Evolutionary conservation across 2,113 vertebrate genomes (phyloP).

Genomic region (Eidolon helvum): DNA sequence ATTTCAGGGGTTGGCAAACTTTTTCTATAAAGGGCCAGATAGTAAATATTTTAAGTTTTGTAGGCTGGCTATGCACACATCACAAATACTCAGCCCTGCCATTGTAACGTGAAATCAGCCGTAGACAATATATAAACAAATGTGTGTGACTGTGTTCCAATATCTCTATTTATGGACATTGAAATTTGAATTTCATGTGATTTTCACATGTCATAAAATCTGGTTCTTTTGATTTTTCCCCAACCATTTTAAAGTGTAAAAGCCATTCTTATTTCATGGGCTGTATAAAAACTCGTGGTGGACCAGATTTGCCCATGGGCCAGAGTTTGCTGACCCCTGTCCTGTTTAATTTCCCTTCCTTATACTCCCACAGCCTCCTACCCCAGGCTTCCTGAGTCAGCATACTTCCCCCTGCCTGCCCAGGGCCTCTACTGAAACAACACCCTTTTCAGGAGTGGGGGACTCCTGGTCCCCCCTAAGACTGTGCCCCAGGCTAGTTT

Average conservation of each 20-base stretch:
- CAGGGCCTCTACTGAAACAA: neutral
- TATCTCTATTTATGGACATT: constrained; percentile 25
- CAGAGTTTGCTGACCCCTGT: neutral
- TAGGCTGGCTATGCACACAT: neutral
- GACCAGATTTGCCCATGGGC: neutral
- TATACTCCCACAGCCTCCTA: neutral
- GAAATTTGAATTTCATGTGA: constrained; percentile 48
- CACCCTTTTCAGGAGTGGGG: neutral
- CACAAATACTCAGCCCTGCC: neutral
- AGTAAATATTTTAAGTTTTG: constrained; percentile 23
- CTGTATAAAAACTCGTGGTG: neutral
- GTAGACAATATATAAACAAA: neutral
- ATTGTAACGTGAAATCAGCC: neutral
- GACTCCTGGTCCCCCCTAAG: neutral
- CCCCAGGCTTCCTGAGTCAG: neutral
- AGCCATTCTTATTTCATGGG: neutral
- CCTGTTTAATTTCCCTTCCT: neutral
- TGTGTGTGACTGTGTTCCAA: neutral
- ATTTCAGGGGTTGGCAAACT: neutral
- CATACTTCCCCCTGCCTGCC: neutral
- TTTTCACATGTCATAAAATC: constrained; percentile 34
- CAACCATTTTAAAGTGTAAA: constrained; percentile 49
- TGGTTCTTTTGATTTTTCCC: constrained; percentile 16
- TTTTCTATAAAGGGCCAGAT: neutral
- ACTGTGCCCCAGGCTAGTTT: neutral